Evolutionary conservation across 2,888 invertebrate species (phyloP), one percentile per base, ranked within the genome.

Genomic region (Rhopalosiphum nymphaeae): DNA sequence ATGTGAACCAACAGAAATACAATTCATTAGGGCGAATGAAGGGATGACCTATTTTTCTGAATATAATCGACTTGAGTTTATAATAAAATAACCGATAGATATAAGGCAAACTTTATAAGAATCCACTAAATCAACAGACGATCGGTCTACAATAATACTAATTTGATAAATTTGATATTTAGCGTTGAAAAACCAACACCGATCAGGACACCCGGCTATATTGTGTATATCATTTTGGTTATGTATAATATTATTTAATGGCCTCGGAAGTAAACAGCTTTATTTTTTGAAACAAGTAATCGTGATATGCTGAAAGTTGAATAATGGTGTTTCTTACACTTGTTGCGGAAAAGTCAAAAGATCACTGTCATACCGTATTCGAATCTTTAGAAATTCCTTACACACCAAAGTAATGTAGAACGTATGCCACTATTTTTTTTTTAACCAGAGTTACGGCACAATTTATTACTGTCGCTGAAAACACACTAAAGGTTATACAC

Each of bases 331-430:
- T 53, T 53, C 29, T 42, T 21, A 26, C 78, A 92, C 88, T 88
- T 88, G 88, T 92, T 92, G 92, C 88, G 29, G 21, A 21, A 84
- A 44, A 91, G 91, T 85, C 91, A 91, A 91, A 84, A 91, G 84
- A 91, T 91, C 91, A 56, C 91, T 85, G 91, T 84, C 91, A 91
- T 36, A 84, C 56, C 4, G 11, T 46, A n/a, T 85, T 42, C 29
- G 44, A 9, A 67, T 91, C 84, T 56, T 91, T 91, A 42, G 84
- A 91, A 53, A 91, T 84, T 42, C 29, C 10, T 53, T 53, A 53
- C 46, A 44, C 42, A 29, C 21, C 36, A 9, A 84, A 91, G 56
- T 85, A 91, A 91, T 56, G 56, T 53, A 91, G 29, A 91, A 84
- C 84, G 29, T 84, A 56, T 44, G 56, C 42, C 16, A 9, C 36